These are phyloP conservation scores for Genyomyrus donnyi DNA, from an alignment of 2,113 vertebrate genomes.

Conservation along the genomic window DNA sequence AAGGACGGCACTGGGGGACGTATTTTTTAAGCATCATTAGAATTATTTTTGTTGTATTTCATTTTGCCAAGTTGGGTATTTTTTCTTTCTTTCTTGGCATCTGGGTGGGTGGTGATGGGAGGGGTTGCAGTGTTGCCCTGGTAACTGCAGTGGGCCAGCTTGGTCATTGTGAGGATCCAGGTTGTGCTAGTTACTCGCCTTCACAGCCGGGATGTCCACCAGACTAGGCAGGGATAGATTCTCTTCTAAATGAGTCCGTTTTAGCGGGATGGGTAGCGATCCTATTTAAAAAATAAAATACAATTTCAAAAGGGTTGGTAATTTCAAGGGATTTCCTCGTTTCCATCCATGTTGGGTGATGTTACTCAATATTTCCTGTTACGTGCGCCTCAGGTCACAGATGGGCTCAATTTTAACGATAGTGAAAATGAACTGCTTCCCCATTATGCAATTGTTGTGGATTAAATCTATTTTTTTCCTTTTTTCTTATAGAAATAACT, in stretches of 20 bases:
- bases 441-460: neutral
- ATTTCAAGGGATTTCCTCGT: neutral
- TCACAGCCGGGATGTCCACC: neutral
- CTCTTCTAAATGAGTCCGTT: neutral
- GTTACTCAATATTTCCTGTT: neutral
- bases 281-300: neutral
- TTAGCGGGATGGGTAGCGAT: neutral
- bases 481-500: constrained; percentile 14
- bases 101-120: neutral
- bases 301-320: neutral
- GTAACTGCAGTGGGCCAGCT: neutral
- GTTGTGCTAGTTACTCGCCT: neutral
- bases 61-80: neutral
- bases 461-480: neutral
- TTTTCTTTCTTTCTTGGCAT: neutral
- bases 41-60: neutral
- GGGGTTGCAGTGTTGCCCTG: neutral
- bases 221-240: neutral
- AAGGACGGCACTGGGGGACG: neutral
- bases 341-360: neutral
- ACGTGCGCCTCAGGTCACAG: neutral
- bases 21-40: neutral
- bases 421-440: neutral
- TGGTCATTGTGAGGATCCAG: neutral
- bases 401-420: neutral